Conservation (phyloP, 2,797 vertebrate species). For the Chloroceryle inda region DNA sequence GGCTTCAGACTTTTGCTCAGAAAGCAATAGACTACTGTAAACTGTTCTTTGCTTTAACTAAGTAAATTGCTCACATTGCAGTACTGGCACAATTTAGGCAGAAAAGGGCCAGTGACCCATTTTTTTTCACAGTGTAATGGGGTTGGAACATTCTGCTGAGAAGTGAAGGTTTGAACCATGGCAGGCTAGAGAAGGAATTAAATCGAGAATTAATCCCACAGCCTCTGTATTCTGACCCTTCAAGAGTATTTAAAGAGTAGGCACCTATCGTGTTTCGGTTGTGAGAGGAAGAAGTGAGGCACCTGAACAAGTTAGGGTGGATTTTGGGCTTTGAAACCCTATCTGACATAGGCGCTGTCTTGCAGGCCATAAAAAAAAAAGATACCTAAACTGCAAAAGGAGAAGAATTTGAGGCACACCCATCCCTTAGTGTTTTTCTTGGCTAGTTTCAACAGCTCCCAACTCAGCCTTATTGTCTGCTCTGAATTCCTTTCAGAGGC, state of each 20-base stretch:
- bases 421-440: conserved; percentile 28
- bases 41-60: not conserved
- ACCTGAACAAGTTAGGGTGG: not conserved
- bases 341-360: not conserved
- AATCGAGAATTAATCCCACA: not conserved
- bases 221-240: not conserved
- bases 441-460: conserved; percentile 59
- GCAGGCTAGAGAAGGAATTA: not conserved
- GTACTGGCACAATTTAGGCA: not conserved
- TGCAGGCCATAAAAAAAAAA: not conserved
- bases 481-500: conserved; percentile 8
- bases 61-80: not conserved
- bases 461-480: not conserved
- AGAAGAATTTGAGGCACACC: conserved; percentile 45
- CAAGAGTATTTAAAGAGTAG: not conserved
- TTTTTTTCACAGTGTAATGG: not conserved
- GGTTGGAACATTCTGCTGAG: not conserved
- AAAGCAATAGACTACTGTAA: not conserved
- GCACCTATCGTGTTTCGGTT: not conserved
- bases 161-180: not conserved
- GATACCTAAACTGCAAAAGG: not conserved
- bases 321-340: not conserved
- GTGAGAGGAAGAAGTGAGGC: not conserved
- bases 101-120: not conserved
- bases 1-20: not conserved